Evolutionary conservation across 2,797 vertebrate species (phyloP), one percentile per base, ranked within the genome.

Genomic region (Cynodonichthys magdalenae): DNA sequence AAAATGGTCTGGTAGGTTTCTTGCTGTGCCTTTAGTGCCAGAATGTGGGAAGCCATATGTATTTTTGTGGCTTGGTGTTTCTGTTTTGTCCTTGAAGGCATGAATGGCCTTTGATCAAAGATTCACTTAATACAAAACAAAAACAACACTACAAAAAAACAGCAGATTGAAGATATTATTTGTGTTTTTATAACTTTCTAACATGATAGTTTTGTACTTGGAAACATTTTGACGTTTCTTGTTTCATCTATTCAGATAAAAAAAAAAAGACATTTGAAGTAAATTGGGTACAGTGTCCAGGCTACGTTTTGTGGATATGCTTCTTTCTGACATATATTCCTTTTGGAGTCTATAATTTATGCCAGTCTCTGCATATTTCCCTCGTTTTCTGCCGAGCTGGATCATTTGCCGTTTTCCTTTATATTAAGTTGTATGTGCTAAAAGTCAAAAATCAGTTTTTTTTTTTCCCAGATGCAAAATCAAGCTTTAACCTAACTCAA

Each of bases 111-210:
- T 74, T 42, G 67, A 69, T 62, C 73, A 77, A 68, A 88, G 88
- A 81, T 81, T 91, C 87, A 87, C 69, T 62, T 11, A 49, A 80
- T 74, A 74, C 74, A 80, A 68, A 76, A 74, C 70, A 56, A 63
- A 24, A 50, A 64, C 80, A 74, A 64, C 31, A 46, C 18, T 66
- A 70, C 62, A 62, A 71, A 56, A 80, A 57, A 72, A 69, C 55
- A 49, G 48, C 63, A 34, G 52, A 55, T 69, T 53, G 48, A 72
- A 77, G 67, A 75, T 53, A 41, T 63, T 59, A 8, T 42, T 74
- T 45, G 64, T 9, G 10, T 55, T 64, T 39, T 3, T 17, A 17
- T 53, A 5, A 19, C 0, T 20, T 41, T 7, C 10, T 9, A 6
- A 15, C 8, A 6, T 29, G 5, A 36, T 47, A n/a, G 5, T 31